These are phyloP conservation scores for Porites rus DNA, from an alignment of 92 coral and sea anemone genomes.

Conservation along the genomic window DNA sequence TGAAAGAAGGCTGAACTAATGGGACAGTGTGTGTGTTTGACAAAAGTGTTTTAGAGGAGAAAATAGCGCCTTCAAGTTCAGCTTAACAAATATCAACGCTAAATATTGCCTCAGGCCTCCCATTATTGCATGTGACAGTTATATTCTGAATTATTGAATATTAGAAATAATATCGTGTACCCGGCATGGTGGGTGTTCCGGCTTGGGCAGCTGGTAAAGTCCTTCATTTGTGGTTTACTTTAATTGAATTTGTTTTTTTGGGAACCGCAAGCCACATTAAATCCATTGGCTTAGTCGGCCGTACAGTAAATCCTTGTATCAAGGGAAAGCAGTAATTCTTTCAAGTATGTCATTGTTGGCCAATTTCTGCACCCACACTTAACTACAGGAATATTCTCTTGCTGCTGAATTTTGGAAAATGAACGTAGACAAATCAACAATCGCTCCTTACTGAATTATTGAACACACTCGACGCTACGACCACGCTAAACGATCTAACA, in stretches of 20 bases:
- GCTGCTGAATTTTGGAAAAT: too few species aligned
- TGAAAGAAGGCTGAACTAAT: too few species aligned
- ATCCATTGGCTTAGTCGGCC: not conserved
- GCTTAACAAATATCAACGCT: not conserved
- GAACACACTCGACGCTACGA: too few species aligned
- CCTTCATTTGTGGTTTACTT: not conserved
- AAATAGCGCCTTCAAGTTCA: too few species aligned
- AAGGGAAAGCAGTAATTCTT: not conserved
- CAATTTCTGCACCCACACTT: too few species aligned
- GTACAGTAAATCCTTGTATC: not conserved
- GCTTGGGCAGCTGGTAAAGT: not conserved
- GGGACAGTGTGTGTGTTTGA: too few species aligned
- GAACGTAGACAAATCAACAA: too few species aligned
- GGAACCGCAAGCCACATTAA: not conserved
- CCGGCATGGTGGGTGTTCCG: conserved; percentile 1
- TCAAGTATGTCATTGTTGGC: not conserved
- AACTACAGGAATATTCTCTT: too few species aligned
- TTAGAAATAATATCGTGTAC: not conserved
- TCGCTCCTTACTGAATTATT: too few species aligned
- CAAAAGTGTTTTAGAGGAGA: too few species aligned
- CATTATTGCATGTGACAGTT: not conserved
- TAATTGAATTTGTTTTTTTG: not conserved
- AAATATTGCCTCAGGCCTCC: not conserved
- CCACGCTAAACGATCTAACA: too few species aligned
- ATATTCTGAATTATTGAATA: not conserved